Percentiles rank a stretch among this genome's conserved stretches.
These are phyloP conservation scores for Geopemphigus sp. DNA, from an alignment of 1,140 invertebrate species.

Conservation along the genomic window DNA sequence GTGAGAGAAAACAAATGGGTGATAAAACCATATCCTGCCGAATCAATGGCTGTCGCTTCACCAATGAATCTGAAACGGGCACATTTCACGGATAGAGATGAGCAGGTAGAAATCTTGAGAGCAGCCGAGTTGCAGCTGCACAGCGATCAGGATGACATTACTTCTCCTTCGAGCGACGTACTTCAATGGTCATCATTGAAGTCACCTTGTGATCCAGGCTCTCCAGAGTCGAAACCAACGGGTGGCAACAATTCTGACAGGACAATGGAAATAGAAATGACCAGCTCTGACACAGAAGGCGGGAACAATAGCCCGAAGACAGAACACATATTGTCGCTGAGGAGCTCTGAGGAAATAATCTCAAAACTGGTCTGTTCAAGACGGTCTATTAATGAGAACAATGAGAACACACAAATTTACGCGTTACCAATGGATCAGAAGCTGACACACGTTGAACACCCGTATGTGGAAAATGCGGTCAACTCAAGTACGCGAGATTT, in stretches of 20 bases:
- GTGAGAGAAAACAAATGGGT: slow-evolving; percentile 29
- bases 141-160: neutral
- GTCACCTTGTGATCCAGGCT: slow-evolving; percentile 1
- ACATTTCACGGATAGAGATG: neutral
- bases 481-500: slow-evolving; percentile 29
- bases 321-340: slow-evolving; percentile 2
- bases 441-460: neutral
- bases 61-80: neutral
- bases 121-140: neutral
- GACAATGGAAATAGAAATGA: slow-evolving; percentile 19
- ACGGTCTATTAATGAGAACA: slow-evolving; percentile 16
- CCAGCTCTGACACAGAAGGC: slow-evolving; percentile 22
- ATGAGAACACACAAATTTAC: slow-evolving; percentile 19
- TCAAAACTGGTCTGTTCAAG: slow-evolving; percentile 20
- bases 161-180: slow-evolving; percentile 4
- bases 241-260: neutral
- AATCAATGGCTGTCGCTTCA: neutral
- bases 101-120: neutral
- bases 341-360: slow-evolving; percentile 14
- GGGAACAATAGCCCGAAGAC: slow-evolving; percentile 11
- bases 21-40: slow-evolving; percentile 1
- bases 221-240: slow-evolving; percentile 5
- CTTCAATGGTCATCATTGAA: neutral
- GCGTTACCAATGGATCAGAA: slow-evolving; percentile 34
- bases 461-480: neutral